Evolutionary conservation across 2,113 vertebrate genomes (phyloP).

Genomic region (Hiodon tergisus): DNA sequence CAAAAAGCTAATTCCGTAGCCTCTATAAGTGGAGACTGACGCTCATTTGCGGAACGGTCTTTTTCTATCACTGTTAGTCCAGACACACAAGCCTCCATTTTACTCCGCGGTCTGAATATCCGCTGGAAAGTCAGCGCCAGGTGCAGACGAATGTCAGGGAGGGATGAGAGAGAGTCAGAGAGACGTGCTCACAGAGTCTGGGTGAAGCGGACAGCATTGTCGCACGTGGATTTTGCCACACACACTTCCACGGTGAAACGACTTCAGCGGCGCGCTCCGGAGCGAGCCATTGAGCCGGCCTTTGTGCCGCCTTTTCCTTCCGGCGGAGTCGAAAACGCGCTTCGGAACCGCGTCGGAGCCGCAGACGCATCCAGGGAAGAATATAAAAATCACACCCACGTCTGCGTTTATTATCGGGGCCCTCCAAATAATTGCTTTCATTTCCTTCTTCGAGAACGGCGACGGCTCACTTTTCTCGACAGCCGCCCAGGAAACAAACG

Average conservation of each 20-base stretch:
- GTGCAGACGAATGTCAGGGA: too few species aligned
- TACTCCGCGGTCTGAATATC: conserved; percentile 3
- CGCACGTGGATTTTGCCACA: too few species aligned
- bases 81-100: conserved; percentile 2
- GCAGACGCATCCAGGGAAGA: background rate
- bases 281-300: too few species aligned
- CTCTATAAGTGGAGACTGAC: background rate
- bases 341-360: too few species aligned
- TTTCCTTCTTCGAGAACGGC: background rate
- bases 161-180: too few species aligned
- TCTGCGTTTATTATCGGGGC: background rate
- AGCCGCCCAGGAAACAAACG: background rate
- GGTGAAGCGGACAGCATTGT: too few species aligned
- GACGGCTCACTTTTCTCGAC: background rate
- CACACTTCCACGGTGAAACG: too few species aligned
- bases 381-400: background rate
- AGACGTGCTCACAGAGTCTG: too few species aligned
- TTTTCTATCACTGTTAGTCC: background rate
- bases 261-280: too few species aligned
- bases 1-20: background rate
- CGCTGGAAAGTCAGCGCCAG: background rate
- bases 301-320: too few species aligned
- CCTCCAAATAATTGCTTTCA: background rate
- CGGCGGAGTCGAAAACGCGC: too few species aligned
- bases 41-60: background rate